phyloP scores from a whole-genome alignment of 2,888 invertebrate genomes.

The Coenonympha arcania region DNA sequence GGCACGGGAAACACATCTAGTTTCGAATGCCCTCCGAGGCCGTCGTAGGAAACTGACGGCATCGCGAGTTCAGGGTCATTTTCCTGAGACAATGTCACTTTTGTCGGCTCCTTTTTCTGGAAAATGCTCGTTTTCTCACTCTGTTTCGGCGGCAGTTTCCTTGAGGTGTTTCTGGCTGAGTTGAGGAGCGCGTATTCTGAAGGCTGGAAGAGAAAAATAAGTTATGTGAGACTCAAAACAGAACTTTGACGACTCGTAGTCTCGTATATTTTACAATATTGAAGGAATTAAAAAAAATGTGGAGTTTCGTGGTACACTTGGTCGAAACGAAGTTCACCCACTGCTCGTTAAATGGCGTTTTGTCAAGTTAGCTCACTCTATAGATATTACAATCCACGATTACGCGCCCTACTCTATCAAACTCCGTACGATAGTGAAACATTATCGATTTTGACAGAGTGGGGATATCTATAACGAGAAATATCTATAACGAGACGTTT shows the following conservation, averaged over 20 bases:
- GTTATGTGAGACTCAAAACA: background rate
- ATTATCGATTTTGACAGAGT: too few species aligned
- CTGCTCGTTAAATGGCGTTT: too few species aligned
- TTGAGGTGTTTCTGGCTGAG: slow-evolving; percentile 35
- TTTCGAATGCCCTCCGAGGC: slow-evolving; percentile 73
- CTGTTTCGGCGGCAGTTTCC: slow-evolving; percentile 24
- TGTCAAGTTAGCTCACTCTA: too few species aligned
- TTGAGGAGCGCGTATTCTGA: slow-evolving; percentile 46
- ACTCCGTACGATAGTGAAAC: too few species aligned
- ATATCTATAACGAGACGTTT: too few species aligned
- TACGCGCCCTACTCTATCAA: too few species aligned
- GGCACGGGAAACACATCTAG: slow-evolving; percentile 60
- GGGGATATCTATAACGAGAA: too few species aligned
- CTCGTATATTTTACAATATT: background rate
- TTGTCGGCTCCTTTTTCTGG: slow-evolving; percentile 41
- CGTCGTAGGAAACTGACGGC: slow-evolving; percentile 61
- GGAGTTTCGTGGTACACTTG: too few species aligned
- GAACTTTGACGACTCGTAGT: background rate
- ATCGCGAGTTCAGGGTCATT: slow-evolving; percentile 24
- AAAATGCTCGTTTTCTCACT: slow-evolving; percentile 43
- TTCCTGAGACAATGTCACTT: slow-evolving; percentile 34
- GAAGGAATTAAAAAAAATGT: too few species aligned
- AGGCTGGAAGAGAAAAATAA: slow-evolving; percentile 38
- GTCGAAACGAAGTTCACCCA: too few species aligned
- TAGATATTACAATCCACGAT: too few species aligned